Evolutionary conservation across 2,113 vertebrate species (phyloP), one percentile per base, ranked within the genome.

Genomic region (Sardina pilchardus): DNA sequence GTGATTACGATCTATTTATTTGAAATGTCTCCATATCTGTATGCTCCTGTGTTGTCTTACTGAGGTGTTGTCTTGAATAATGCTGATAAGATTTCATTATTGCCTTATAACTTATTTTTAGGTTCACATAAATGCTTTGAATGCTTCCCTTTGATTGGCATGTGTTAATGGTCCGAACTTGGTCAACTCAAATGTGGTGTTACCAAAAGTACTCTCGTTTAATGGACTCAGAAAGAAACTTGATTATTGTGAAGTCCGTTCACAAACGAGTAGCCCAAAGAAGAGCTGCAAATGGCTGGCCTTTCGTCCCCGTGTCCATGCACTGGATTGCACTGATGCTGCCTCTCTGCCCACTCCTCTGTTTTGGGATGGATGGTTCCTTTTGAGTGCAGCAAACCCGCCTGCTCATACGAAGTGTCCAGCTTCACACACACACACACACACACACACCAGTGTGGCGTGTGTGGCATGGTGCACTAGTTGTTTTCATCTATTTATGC

Each of bases 321-420:
- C 71, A 78, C 71, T 78, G 71, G 34, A 78, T 78, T 78, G 71
- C 71, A 36, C 71, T 36, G 39, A 78, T 78, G 71, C 39, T 17
- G 26, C 14, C 30, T 34, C 26, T 36, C 17, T 36, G 26, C 34
- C 12, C 3, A 17, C 26, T 75, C 34, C 36, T 36, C 12, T 75
- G n/a, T 78, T 24, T 24, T 59, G 19, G 19, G 6, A 6, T 24
- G 6, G 19, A 21, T 50, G 48, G 48, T 50, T 24, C 24, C 53
- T 21, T 39, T 56, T 19, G 53, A 56, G 3, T 56, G 24, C 21
- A 24, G 17, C 21, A 56, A 24, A 21, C 53, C 53, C 24, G 53
- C 30, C 59, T 67, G 59, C 0, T 67, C 30, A 67, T 67, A 67
- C 30, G 10, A 30, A 8, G 63, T 67, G 63, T n/a, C 26, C 6